Conservation (phyloP, 2,888 invertebrate genomes). For the Cheilosia scutellata region DNA sequence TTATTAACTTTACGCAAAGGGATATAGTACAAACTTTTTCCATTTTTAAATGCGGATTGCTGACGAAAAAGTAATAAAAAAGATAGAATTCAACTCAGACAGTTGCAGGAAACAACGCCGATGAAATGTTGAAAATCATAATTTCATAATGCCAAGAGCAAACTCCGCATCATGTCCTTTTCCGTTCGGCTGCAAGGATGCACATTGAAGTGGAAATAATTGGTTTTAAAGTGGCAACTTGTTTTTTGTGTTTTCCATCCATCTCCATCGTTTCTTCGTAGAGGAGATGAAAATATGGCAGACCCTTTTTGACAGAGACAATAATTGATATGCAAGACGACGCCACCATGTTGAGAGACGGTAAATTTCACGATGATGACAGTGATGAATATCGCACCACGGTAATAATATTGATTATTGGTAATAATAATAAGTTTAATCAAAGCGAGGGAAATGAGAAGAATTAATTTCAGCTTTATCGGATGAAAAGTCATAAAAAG, state of each 20-base stretch:
- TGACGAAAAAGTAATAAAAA: conserved; percentile 25
- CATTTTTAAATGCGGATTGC: conserved; percentile 11
- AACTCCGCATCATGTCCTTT: conserved; percentile 45
- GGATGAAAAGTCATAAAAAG: background rate
- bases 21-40: conserved; percentile 25
- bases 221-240: conserved; percentile 71
- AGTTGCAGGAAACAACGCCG: conserved; percentile 51
- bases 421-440: background rate
- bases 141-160: conserved; percentile 68
- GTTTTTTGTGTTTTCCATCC: conserved; percentile 10
- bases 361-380: conserved; percentile 7
- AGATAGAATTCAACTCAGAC: conserved; percentile 25
- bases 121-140: conserved; percentile 69
- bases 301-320: conserved; percentile 12
- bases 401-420: conserved; percentile 1
- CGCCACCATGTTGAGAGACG: background rate
- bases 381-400: background rate
- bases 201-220: conserved; percentile 72
- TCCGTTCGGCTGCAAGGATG: conserved; percentile 55
- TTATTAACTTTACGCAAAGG: conserved; percentile 62
- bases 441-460: background rate
- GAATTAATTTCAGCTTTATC: background rate
- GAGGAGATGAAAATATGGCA: conserved; percentile 6
- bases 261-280: too few relatives aligned
- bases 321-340: conserved; percentile 24